Base-by-base conservation (phyloP, 1,140 invertebrate species). In the Nymphalis io region DNA sequence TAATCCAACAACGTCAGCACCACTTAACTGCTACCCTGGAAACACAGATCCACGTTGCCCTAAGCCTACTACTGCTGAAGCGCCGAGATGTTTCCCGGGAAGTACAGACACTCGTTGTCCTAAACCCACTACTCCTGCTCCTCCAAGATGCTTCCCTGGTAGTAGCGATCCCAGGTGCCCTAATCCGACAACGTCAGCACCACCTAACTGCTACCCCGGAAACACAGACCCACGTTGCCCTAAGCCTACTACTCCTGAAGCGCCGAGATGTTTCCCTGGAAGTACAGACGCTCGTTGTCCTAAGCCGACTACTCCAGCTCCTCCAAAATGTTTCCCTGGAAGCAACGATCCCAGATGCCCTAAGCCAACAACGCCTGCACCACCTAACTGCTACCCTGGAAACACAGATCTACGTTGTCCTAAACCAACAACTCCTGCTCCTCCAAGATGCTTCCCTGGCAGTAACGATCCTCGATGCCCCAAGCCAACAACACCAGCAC, bases 391-490 rank as follows among this genome's bases (percentile, higher is more conserved):
- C 68, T 91, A 78, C 62, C 91, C 91, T 2, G 92, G 93, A 18
- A 58, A 20, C 21, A 46, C 13, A 1, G 63, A 66, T 20, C 40
- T 55, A 18, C 39, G 63, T 13, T 66, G 63, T 6, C 61, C 61
- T 57, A 87, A 84, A 38, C 78, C 79, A n/a, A 69, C 82, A 0
- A 78, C 80, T 60, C 60, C 82, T 3, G 79, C 63, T 16, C 44
- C 72, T 53, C 83, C 80, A 3, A 61, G 57, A 33, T 80, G 78
- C 46, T 81, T 59, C 74, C 84, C 68, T 68, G 84, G 87, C 23
- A 81, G 79, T 10, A 67, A 85, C 3, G 92, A 93, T 76, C 88
- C 92, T 8, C 58, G 90, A 11, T 93, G 92, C 68, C 83, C 87
- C 0, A 78, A 72, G 71, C 46, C 46, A 20, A 59, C 57, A 51